phyloP scores from a whole-genome alignment of 2,113 vertebrate genomes.

The Coptodon rendalli region DNA sequence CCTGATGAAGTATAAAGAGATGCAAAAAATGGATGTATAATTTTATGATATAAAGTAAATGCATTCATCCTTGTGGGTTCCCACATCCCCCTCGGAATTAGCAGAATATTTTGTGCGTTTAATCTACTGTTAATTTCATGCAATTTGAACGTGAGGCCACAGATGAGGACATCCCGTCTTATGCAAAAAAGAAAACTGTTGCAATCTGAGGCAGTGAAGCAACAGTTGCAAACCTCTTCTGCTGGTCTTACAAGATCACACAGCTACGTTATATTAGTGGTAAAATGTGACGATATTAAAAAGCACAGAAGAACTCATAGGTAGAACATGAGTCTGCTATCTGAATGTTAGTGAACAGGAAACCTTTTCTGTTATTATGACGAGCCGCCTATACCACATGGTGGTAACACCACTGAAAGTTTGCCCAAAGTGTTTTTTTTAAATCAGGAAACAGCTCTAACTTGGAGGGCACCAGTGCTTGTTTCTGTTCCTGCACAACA shows the following conservation, averaged over 20 bases:
- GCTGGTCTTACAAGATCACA: not conserved
- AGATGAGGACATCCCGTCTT: accelerated
- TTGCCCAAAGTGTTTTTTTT: not conserved
- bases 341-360: not conserved
- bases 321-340: accelerated
- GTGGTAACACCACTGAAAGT: not conserved
- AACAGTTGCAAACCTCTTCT: not conserved
- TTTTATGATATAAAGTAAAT: not conserved
- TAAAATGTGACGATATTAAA: not conserved
- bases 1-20: not conserved
- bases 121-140: not conserved
- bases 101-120: accelerated
- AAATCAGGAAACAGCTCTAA: not conserved
- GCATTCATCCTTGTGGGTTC: not conserved
- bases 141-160: not conserved
- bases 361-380: not conserved
- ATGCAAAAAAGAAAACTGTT: not conserved
- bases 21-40: accelerated
- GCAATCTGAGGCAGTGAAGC: not conserved
- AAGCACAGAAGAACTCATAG: not conserved
- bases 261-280: not conserved
- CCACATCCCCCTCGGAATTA: not conserved
- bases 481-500: not conserved
- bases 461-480: not conserved
- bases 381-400: not conserved